Percentiles rank a stretch among this genome's conserved stretches.
Evolutionary conservation across 1,140 invertebrate species (phyloP).

Genomic region (Lordiphosa stackelbergi): DNA sequence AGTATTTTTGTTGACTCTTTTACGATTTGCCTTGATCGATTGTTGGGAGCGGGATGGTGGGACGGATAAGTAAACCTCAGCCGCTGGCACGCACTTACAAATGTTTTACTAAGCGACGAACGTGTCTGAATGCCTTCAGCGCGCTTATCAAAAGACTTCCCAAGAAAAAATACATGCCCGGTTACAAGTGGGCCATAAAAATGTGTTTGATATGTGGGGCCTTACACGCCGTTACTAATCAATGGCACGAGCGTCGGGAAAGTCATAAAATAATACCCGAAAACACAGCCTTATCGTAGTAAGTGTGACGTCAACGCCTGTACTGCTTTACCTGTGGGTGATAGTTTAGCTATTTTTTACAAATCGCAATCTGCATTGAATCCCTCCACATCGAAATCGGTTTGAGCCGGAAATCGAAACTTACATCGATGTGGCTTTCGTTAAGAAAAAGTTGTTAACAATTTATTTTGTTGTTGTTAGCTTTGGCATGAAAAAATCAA

Average conservation of each 20-base stretch:
- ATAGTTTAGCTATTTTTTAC: slow-evolving; percentile 19
- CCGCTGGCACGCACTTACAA: slow-evolving; percentile 5
- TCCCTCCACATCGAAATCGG: slow-evolving; percentile 33
- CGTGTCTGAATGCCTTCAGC: slow-evolving; percentile 32
- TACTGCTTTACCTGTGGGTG: slow-evolving; percentile 27
- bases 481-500: slow-evolving; percentile 33
- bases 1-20: too few species aligned
- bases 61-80: background rate
- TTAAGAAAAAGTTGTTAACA: slow-evolving; percentile 72
- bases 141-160: slow-evolving; percentile 29
- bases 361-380: slow-evolving; percentile 31
- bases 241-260: slow-evolving; percentile 52
- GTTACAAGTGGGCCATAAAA: slow-evolving; percentile 22
- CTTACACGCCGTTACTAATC: slow-evolving; percentile 28
- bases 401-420: slow-evolving; percentile 59
- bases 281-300: slow-evolving; percentile 24
- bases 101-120: slow-evolving; percentile 17
- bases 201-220: slow-evolving; percentile 12
- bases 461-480: slow-evolving; percentile 27
- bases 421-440: slow-evolving; percentile 35
- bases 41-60: too few species aligned
- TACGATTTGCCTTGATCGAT: too few species aligned
- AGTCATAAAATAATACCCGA: slow-evolving; percentile 12
- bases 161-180: background rate
- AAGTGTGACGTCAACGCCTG: slow-evolving; percentile 48